Evolutionary conservation across 2,888 invertebrate species (phyloP).

Genomic region (Microplitis manilae): DNA sequence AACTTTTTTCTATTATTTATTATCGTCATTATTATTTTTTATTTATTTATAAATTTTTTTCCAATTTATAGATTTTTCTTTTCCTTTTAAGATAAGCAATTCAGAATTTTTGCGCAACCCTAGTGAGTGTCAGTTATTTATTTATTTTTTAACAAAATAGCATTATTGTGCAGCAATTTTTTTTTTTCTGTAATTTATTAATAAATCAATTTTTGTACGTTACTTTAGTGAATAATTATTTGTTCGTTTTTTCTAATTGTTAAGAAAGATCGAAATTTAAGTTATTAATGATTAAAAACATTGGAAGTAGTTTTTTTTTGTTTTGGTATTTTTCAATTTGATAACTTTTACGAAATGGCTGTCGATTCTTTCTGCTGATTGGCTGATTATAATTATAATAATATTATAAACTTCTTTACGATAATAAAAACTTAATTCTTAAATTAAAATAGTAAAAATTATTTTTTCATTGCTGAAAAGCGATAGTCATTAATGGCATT

Average conservation of each 20-base stretch:
- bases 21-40: too few relatives aligned
- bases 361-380: too few relatives aligned
- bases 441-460: too few relatives aligned
- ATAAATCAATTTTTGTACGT: neutral
- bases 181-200: neutral
- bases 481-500: too few relatives aligned
- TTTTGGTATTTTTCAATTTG: too few relatives aligned
- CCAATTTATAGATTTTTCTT: neutral
- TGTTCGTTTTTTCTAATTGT: neutral
- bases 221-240: neutral
- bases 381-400: too few relatives aligned
- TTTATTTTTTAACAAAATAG: neutral
- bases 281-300: neutral
- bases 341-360: too few relatives aligned
- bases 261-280: neutral
- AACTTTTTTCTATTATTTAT: too few relatives aligned
- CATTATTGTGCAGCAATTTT: neutral
- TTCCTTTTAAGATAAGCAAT: constrained; percentile 1
- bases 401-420: too few relatives aligned
- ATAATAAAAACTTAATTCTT: too few relatives aligned
- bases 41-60: too few relatives aligned
- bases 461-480: too few relatives aligned
- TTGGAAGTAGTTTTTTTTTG: neutral
- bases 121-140: constrained; percentile 24
- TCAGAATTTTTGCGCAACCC: constrained; percentile 43